phyloP scores from a whole-genome alignment of 2,888 invertebrate genomes.

The Zaprionus bogoriensis region DNA sequence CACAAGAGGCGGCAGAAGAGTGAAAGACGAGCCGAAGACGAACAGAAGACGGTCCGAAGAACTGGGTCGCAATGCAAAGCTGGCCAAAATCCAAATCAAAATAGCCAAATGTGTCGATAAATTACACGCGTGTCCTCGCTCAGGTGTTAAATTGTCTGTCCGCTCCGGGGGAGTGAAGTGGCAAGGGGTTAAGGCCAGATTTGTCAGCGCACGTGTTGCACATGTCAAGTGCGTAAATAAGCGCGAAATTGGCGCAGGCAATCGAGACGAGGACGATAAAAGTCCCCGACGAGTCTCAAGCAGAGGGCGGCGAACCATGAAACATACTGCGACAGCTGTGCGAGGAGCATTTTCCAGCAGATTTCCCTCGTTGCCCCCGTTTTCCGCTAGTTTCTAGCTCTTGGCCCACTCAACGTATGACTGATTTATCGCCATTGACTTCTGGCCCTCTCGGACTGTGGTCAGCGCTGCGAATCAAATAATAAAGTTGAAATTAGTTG shows the following conservation, averaged over 20 bases:
- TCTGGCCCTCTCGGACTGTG: constrained; percentile 31
- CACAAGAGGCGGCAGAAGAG: neutral
- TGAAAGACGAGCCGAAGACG: neutral
- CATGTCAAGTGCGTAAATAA: constrained; percentile 71
- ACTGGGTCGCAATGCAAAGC: constrained; percentile 10
- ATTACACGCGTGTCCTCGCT: constrained; percentile 43
- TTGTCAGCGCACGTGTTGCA: constrained; percentile 71
- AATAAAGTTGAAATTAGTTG: constrained; percentile 74
- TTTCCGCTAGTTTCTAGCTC: constrained; percentile 23
- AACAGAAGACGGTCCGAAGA: neutral
- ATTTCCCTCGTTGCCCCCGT: neutral
- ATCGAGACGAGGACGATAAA: neutral
- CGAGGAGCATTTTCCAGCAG: neutral
- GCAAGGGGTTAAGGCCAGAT: constrained; percentile 57
- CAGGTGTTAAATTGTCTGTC: constrained; percentile 65
- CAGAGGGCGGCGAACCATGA: constrained; percentile 45
- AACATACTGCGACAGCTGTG: constrained; percentile 45
- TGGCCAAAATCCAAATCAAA: constrained; percentile 53
- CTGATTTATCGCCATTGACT: constrained; percentile 66
- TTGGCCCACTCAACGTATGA: constrained; percentile 62
- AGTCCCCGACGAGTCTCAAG: constrained; percentile 5
- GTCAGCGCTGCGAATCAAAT: constrained; percentile 55
- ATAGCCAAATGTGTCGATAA: constrained; percentile 67
- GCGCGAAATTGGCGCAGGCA: constrained; percentile 63
- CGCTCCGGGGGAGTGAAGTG: constrained; percentile 3